A percentile compares a stretch with the other conserved stretches of the same genome.
Conservation (phyloP, 1,140 invertebrate species). For the Thaumetopoea pityocampa region DNA sequence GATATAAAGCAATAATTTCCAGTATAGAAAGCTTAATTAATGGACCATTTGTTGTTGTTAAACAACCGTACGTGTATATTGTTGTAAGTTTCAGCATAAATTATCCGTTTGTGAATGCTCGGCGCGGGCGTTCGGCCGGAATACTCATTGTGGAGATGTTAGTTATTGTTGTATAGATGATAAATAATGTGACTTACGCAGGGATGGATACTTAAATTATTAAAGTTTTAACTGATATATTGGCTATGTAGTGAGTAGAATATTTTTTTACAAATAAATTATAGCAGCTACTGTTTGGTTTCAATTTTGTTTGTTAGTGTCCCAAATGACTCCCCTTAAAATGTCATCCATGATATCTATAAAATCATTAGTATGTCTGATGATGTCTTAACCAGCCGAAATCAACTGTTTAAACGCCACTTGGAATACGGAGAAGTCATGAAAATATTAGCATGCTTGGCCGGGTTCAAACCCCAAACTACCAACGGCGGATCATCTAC, state of each 20-base stretch:
- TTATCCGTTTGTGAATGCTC: slow-evolving; percentile 58
- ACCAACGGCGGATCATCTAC: no score
- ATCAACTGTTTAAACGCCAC: no score
- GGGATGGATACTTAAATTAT: slow-evolving; percentile 78
- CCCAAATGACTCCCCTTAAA: no score
- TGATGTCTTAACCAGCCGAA: no score
- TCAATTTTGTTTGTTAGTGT: slow-evolving; percentile 19
- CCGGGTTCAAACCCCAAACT: no score
- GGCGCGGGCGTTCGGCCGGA: slow-evolving; percentile 43
- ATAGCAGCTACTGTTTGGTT: slow-evolving; percentile 68
- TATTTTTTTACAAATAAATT: slow-evolving; percentile 79
- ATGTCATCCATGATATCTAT: no score
- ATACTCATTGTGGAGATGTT: slow-evolving; percentile 71
- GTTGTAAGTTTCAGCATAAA: slow-evolving; percentile 73
- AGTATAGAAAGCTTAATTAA: slow-evolving; percentile 61
- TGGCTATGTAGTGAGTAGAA: slow-evolving; percentile 77
- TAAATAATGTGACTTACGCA: slow-evolving; percentile 77
- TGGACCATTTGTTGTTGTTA: slow-evolving; percentile 68
- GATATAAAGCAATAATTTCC: slow-evolving; percentile 53
- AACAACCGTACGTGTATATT: slow-evolving; percentile 43
- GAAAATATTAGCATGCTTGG: no score
- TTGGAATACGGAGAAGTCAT: no score
- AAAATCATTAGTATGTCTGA: no score
- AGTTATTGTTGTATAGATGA: slow-evolving; percentile 74
- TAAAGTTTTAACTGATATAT: slow-evolving; percentile 77